These are phyloP conservation scores for Polyodon spathula DNA, from an alignment of 2,113 vertebrate species.

Conservation along the genomic window DNA sequence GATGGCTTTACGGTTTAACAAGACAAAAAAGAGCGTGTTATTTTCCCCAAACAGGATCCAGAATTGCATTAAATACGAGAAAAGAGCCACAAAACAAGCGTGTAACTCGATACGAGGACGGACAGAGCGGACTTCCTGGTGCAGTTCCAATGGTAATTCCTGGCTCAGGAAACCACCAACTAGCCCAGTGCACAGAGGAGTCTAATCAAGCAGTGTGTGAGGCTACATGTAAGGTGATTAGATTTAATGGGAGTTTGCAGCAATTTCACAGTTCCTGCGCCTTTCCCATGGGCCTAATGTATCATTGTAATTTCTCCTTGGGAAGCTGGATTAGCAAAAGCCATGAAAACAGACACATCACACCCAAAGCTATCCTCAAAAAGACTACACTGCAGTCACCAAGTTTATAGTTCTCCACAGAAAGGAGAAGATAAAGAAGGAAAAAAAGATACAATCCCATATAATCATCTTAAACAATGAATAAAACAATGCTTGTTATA, in stretches of 20 bases:
- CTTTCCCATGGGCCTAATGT: constrained; percentile 17
- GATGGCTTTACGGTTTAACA: too few relatives aligned
- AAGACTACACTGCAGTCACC: not conserved
- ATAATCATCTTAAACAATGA: constrained; percentile 11
- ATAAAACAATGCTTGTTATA: constrained; percentile 19
- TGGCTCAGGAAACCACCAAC: constrained; percentile 55
- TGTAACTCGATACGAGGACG: constrained; percentile 53
- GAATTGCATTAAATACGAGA: constrained; percentile 59
- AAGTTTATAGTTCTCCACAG: not conserved
- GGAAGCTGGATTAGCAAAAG: constrained; percentile 4
- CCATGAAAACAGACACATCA: not conserved
- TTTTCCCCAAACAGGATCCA: constrained; percentile 38
- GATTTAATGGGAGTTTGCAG: constrained; percentile 10
- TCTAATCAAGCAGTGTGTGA: constrained; percentile 49
- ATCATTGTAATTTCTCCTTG: not conserved
- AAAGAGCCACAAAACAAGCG: constrained; percentile 64
- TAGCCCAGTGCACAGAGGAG: constrained; percentile 36
- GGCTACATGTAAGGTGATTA: constrained; percentile 32
- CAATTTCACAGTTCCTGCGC: constrained; percentile 9
- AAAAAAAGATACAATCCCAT: not conserved
- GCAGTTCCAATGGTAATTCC: constrained; percentile 53
- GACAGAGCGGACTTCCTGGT: constrained; percentile 53
- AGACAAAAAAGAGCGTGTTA: not conserved
- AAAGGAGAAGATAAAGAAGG: too few relatives aligned
- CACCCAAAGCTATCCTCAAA: not conserved